Conservation (phyloP, 1,140 invertebrate genomes). For the Dolichoris vasculosae region DNA sequence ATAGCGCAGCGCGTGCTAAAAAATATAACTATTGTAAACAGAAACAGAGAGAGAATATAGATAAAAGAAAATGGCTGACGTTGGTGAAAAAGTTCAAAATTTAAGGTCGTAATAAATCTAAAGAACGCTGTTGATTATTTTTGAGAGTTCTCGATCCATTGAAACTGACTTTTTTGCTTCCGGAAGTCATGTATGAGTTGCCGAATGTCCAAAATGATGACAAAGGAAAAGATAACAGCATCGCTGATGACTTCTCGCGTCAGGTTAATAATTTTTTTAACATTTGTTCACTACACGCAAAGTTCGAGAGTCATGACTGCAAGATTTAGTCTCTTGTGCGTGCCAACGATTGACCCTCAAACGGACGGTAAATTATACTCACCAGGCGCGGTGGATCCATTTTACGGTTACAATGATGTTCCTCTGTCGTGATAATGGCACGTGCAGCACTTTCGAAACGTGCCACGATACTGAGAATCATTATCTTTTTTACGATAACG, state of each 20-base stretch:
- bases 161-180: constrained; percentile 68
- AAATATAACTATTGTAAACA: too few species aligned
- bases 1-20: neutral
- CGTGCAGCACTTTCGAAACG: neutral
- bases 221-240: neutral
- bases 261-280: constrained; percentile 83
- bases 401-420: neutral
- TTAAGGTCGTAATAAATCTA: neutral
- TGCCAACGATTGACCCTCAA: neutral
- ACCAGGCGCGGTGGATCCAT: constrained; percentile 20
- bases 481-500: neutral
- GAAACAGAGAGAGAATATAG: neutral
- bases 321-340: neutral
- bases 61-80: constrained; percentile 46
- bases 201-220: constrained; percentile 75
- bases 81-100: constrained; percentile 15
- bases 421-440: neutral
- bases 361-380: constrained; percentile 2
- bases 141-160: neutral
- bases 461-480: neutral
- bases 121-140: neutral
- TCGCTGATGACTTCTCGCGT: constrained; percentile 55
- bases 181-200: constrained; percentile 79
- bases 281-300: constrained; percentile 64
- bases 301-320: neutral